Evolutionary conservation across 1,140 invertebrate genomes (phyloP).

Genomic region (Chironomus striatipennis): DNA sequence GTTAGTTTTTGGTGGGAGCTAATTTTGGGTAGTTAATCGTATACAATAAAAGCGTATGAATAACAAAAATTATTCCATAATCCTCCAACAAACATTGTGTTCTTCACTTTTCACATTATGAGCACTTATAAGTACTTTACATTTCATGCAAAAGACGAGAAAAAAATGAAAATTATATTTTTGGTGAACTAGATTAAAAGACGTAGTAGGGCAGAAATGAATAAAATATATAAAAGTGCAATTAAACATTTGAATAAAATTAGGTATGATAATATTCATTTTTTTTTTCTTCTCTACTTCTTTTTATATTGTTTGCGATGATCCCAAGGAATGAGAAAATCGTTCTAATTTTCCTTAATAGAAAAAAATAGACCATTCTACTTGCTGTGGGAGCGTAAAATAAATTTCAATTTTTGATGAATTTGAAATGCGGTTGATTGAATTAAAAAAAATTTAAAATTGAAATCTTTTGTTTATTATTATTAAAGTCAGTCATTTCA

Average conservation of each 20-base stretch:
- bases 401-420: constrained; percentile 3
- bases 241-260: constrained; percentile 22
- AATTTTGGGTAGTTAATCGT: neutral
- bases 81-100: neutral
- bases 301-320: neutral
- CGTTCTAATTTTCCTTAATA: neutral
- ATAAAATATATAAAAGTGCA: constrained; percentile 22
- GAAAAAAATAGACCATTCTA: neutral
- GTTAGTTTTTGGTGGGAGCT: no score
- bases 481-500: no score
- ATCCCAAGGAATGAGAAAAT: neutral
- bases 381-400: neutral
- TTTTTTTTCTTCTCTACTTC: neutral
- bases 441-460: neutral
- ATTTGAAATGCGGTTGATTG: neutral
- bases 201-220: neutral
- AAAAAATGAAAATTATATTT: neutral
- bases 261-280: neutral
- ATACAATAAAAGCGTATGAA: neutral
- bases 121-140: neutral
- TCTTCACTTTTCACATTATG: no score
- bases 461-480: no score
- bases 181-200: constrained; percentile 11
- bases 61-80: neutral
- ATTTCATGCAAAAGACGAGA: neutral